A percentile compares a stretch with the other conserved stretches of the same genome.
Evolutionary conservation across 2,113 vertebrate species (phyloP).

Genomic region (Epinephelus moara): DNA sequence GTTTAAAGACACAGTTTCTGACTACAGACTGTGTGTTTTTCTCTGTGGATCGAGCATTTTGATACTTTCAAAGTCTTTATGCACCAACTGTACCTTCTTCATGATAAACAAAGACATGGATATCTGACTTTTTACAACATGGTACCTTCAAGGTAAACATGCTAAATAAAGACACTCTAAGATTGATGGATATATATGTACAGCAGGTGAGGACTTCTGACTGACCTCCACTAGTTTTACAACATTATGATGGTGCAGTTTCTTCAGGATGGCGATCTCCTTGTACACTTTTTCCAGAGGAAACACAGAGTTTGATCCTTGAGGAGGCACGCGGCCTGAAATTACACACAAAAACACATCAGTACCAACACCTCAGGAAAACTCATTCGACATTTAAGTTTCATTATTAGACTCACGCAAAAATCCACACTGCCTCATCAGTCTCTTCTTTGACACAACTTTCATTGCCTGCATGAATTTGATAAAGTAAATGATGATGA

Average conservation of each 20-base stretch:
- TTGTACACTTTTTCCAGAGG: slow-evolving; percentile 92
- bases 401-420: slow-evolving; percentile 85
- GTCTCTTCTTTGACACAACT: slow-evolving; percentile 96
- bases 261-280: slow-evolving; percentile 98
- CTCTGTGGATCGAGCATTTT: too few relatives aligned
- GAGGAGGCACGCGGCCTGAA: slow-evolving; percentile 89
- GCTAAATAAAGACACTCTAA: background rate
- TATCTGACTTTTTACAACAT: too few relatives aligned
- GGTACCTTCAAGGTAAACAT: background rate
- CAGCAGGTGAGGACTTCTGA: background rate
- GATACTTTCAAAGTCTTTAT: too few relatives aligned
- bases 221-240: slow-evolving; percentile 95
- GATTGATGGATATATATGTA: background rate
- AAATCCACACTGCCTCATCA: slow-evolving; percentile 95
- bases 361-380: background rate
- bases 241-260: slow-evolving; percentile 94
- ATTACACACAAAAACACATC: slow-evolving; percentile 16
- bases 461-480: slow-evolving; percentile 91
- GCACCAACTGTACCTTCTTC: too few relatives aligned
- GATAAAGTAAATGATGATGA: too few relatives aligned
- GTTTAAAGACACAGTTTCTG: too few relatives aligned
- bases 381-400: background rate
- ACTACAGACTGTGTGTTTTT: too few relatives aligned
- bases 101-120: too few relatives aligned
- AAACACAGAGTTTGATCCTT: slow-evolving; percentile 85